Percentiles rank a stretch among this genome's conserved stretches.
Evolutionary conservation across 2,113 vertebrate species (phyloP).

Genomic region (Nothocercus julius): DNA sequence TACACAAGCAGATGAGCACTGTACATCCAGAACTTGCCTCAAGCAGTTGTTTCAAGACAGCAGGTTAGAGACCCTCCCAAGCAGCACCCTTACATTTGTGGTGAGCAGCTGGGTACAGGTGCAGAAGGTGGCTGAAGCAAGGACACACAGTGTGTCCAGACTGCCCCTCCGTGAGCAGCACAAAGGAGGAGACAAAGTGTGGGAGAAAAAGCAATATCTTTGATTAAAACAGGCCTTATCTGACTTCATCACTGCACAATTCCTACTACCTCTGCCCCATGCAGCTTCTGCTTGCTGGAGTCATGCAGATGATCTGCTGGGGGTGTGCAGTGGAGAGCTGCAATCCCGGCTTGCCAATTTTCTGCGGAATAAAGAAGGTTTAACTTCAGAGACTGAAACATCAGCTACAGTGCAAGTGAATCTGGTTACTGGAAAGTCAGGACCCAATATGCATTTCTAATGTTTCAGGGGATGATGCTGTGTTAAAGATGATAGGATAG

Average conservation of each 20-base stretch:
- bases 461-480: conserved; percentile 37
- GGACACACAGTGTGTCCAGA: background rate
- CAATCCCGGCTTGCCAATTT: background rate
- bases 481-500: conserved; percentile 66
- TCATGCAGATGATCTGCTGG: background rate
- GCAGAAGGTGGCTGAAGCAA: background rate
- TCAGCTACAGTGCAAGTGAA: conserved; percentile 42
- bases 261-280: background rate
- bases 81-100: background rate
- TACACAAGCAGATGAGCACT: background rate
- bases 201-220: background rate
- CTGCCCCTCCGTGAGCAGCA: background rate
- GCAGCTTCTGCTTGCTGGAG: background rate
- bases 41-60: background rate
- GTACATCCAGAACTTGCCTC: background rate
- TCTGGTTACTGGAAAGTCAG: conserved; percentile 63
- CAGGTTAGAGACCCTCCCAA: background rate
- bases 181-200: background rate
- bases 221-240: background rate
- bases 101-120: background rate
- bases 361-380: background rate
- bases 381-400: background rate
- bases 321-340: background rate
- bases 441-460: background rate
- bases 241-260: background rate